phyloP scores from a whole-genome alignment of 2,888 invertebrate genomes.

The Gari tellinella region DNA sequence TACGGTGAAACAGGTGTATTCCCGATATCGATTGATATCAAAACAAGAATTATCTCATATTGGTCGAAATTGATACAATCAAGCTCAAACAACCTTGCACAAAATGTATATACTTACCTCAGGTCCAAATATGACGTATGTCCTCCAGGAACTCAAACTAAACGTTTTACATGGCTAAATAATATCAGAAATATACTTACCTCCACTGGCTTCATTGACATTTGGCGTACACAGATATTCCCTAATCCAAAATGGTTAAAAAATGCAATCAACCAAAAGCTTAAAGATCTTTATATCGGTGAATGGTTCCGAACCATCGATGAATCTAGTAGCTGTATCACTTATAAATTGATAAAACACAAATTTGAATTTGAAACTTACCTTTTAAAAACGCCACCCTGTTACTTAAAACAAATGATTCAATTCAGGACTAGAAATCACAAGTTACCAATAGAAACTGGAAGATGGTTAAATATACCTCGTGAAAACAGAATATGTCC shows the following conservation, averaged over 20 bases:
- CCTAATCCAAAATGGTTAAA: conserved; percentile 5
- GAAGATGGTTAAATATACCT: conserved; percentile 1
- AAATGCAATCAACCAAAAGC: conserved; percentile 4
- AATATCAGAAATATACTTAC: not conserved
- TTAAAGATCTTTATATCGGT: conserved; percentile 3
- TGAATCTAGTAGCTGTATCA: not conserved
- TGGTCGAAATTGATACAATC: not conserved
- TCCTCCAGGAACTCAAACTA: not conserved
- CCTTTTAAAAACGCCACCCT: not conserved
- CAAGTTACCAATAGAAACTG: conserved; percentile 5
- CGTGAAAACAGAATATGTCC: conserved; percentile 4
- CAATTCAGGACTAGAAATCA: conserved; percentile 10
- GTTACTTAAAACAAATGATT: not conserved
- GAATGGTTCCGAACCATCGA: not conserved
- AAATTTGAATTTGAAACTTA: not conserved
- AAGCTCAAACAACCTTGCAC: not conserved
- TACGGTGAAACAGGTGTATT: conserved; percentile 18
- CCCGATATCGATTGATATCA: conserved; percentile 6
- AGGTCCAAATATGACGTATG: not conserved
- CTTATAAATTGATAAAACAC: conserved; percentile 10
- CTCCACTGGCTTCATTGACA: conserved; percentile 1
- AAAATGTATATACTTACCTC: not conserved
- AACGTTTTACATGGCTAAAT: not conserved
- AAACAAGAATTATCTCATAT: conserved; percentile 9
- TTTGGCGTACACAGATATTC: conserved; percentile 2